Evolutionary conservation across 2,888 invertebrate species (phyloP).

Genomic region (Polymixis flavicincta): DNA sequence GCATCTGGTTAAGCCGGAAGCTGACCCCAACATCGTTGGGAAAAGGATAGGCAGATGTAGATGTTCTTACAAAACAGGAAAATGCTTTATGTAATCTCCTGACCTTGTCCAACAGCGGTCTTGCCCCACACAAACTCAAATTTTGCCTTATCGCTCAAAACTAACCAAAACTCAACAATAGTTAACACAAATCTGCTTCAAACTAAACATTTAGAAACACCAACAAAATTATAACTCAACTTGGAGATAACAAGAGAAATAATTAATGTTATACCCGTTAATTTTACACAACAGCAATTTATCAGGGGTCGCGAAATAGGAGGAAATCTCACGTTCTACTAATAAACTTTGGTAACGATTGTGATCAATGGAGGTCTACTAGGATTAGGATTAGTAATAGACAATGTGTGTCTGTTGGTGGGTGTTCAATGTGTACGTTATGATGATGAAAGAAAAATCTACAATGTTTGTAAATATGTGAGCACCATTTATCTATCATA

Average conservation of each 20-base stretch:
- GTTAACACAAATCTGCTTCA: conserved; percentile 44
- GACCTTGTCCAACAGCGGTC: no score
- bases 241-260: conserved; percentile 72
- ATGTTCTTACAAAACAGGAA: neutral
- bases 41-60: no score
- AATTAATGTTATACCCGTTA: conserved; percentile 77
- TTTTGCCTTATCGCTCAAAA: conserved; percentile 15
- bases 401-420: conserved; percentile 19
- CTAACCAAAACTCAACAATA: conserved; percentile 1
- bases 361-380: conserved; percentile 57
- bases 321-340: conserved; percentile 61
- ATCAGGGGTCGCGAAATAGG: conserved; percentile 58
- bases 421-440: conserved; percentile 15
- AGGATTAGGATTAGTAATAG: conserved; percentile 39
- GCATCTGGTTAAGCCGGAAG: no score
- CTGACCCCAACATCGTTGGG: neutral
- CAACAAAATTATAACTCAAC: conserved; percentile 61
- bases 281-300: conserved; percentile 74
- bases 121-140: neutral
- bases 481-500: no score
- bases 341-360: conserved; percentile 68
- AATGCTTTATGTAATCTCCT: neutral
- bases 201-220: conserved; percentile 53
- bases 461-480: no score
- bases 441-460: no score